A percentile compares a stretch with the other conserved stretches of the same genome.
phyloP scores from a whole-genome alignment of 2,888 invertebrate species.

The Stenolophus ochropezus region DNA sequence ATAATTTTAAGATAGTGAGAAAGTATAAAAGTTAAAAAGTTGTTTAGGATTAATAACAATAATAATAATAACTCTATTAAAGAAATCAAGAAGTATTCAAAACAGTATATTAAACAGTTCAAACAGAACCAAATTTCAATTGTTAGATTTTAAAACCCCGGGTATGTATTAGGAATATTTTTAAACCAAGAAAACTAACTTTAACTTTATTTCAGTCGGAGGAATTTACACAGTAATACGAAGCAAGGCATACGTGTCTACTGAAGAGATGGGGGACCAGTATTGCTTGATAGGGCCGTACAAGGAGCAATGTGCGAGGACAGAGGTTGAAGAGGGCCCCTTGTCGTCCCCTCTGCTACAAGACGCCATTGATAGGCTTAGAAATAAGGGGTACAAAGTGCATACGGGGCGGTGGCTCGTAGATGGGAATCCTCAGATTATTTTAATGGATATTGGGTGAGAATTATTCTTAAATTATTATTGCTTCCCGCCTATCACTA shows the following conservation, averaged over 20 bases:
- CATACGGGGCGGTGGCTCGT: slow-evolving; percentile 99
- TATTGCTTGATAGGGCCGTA: slow-evolving; percentile 97
- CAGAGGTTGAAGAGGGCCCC: slow-evolving; percentile 96
- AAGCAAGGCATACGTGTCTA: slow-evolving; percentile 97
- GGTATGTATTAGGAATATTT: too few relatives aligned
- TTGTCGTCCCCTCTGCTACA: slow-evolving; percentile 84
- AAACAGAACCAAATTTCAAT: too few relatives aligned
- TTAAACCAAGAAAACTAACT: background rate
- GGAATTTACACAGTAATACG: slow-evolving; percentile 99
- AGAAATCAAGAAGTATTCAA: too few relatives aligned
- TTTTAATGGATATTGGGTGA: slow-evolving; percentile 94
- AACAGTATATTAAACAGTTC: too few relatives aligned
- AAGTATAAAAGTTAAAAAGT: too few relatives aligned
- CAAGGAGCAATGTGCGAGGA: slow-evolving; percentile 93
- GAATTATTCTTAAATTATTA: background rate
- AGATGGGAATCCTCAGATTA: slow-evolving; percentile 99
- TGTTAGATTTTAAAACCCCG: too few relatives aligned
- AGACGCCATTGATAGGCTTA: slow-evolving; percentile 84
- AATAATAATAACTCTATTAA: too few relatives aligned
- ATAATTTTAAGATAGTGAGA: too few relatives aligned
- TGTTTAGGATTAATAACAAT: too few relatives aligned
- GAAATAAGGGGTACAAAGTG: slow-evolving; percentile 89
- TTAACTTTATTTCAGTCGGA: slow-evolving; percentile 81
- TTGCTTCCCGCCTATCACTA: slow-evolving; percentile 78
- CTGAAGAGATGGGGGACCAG: slow-evolving; percentile 98